Evolutionary conservation across 1,140 invertebrate genomes (phyloP).

Genomic region (Brachionus koreanus): DNA sequence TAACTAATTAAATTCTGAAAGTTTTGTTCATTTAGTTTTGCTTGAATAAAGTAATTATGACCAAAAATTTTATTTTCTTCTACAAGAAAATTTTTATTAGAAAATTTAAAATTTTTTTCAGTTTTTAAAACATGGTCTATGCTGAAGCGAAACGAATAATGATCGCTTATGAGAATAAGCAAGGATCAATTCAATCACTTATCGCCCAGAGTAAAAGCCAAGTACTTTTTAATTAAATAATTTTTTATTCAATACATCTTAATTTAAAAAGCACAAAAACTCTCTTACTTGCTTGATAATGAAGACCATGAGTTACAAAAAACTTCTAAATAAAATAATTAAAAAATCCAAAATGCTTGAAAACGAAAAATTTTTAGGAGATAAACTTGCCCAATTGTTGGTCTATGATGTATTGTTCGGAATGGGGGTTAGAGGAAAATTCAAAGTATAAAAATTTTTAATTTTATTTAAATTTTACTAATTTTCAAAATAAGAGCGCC

Average conservation of each 20-base stretch:
- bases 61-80: neutral
- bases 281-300: conserved; percentile 31
- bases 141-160: conserved; percentile 35
- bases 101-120: neutral
- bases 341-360: conserved; percentile 37
- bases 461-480: neutral
- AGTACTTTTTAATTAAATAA: neutral
- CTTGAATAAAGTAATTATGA: neutral
- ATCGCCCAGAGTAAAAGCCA: conserved; percentile 30
- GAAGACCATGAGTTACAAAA: conserved; percentile 33
- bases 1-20: too few species aligned
- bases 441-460: neutral
- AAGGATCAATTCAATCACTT: conserved; percentile 39
- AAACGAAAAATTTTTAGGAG: conserved; percentile 33
- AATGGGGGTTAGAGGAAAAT: conserved; percentile 41
- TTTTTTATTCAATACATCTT: neutral
- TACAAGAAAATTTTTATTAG: neutral
- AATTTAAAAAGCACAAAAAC: conserved; percentile 12
- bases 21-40: neutral
- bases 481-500: neutral
- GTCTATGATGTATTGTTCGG: conserved; percentile 44
- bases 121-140: conserved; percentile 23
- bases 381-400: conserved; percentile 25
- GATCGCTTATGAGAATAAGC: conserved; percentile 31
- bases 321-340: conserved; percentile 28